These are phyloP conservation scores for Tigriopus japonicus DNA, from an alignment of 1,140 invertebrate genomes.

Conservation along the genomic window DNA sequence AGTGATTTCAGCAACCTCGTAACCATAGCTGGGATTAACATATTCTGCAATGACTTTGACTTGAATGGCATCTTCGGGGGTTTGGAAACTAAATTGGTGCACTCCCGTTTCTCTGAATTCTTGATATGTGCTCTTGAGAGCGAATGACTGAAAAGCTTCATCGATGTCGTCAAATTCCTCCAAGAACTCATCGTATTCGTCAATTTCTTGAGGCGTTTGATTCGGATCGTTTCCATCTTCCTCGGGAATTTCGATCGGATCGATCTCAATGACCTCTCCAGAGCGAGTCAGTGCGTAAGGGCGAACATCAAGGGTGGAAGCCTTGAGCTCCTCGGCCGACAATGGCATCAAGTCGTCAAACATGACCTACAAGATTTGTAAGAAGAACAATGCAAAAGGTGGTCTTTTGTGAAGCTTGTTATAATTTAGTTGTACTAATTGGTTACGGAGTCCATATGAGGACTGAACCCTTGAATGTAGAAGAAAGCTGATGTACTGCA, in stretches of 20 bases:
- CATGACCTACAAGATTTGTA: no score
- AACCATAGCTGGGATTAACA: not conserved
- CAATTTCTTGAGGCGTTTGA: not conserved
- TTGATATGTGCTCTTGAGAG: constrained; percentile 1
- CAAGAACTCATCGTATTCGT: not conserved
- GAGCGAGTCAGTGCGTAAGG: no score
- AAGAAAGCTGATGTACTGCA: no score
- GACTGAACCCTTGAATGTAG: no score
- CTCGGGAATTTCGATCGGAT: not conserved
- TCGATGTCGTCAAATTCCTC: not conserved
- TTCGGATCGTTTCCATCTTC: not conserved
- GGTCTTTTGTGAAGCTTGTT: no score
- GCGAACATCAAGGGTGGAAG: no score
- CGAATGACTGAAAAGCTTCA: not conserved
- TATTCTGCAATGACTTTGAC: not conserved
- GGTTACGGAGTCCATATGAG: no score
- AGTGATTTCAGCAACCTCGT: not conserved
- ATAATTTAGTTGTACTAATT: no score
- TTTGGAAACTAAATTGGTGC: constrained; percentile 21
- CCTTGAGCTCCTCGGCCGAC: no score
- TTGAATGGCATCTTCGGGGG: constrained; percentile 19
- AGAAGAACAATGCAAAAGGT: no score
- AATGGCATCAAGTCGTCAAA: no score
- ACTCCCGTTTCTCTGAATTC: constrained; percentile 21
- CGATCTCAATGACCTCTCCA: not conserved